phyloP scores from a whole-genome alignment of 2,888 invertebrate genomes.

The Cephus nigrinus region DNA sequence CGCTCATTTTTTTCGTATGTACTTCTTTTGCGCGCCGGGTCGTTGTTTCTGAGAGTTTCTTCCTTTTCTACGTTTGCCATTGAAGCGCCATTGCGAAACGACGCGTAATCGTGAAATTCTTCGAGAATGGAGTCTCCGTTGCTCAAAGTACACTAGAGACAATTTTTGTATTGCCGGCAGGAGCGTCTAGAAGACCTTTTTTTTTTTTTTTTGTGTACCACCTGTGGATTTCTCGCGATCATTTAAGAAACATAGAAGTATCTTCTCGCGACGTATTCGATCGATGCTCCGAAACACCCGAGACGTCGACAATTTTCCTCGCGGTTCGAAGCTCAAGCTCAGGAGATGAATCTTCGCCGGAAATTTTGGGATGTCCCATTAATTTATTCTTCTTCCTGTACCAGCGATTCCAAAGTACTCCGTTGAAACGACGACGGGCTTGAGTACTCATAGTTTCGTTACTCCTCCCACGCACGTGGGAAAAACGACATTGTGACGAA shows the following conservation, averaged over 20 bases:
- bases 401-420: neutral
- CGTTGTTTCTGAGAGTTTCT: neutral
- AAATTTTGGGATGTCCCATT: neutral
- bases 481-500: neutral
- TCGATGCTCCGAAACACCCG: neutral
- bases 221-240: neutral
- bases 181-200: neutral
- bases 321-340: neutral
- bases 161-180: neutral
- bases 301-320: neutral
- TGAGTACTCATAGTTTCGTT: conserved; percentile 27
- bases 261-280: neutral
- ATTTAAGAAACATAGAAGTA: neutral
- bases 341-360: neutral
- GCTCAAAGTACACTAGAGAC: neutral
- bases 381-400: neutral
- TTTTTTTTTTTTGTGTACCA: neutral
- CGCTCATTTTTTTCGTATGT: neutral
- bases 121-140: neutral
- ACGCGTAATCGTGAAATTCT: neutral
- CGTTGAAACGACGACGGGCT: neutral
- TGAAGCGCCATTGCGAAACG: neutral
- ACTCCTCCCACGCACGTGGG: conserved; percentile 15
- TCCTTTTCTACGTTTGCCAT: neutral
- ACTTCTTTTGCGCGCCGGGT: neutral